phyloP scores from a whole-genome alignment of 2,888 invertebrate genomes.

The Phytoseiulus persimilis region DNA sequence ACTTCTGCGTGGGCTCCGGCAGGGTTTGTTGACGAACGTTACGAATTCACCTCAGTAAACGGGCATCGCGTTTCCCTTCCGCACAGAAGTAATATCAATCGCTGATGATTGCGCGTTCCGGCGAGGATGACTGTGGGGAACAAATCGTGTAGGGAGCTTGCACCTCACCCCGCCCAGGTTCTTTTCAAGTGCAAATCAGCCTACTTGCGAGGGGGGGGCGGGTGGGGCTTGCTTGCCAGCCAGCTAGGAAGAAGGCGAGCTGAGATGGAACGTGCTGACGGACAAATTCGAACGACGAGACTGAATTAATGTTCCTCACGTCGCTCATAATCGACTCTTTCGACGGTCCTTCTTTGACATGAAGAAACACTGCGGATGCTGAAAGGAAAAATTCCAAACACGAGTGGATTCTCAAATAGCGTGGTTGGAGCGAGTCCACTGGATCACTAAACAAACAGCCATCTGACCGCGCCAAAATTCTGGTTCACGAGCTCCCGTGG shows the following conservation, averaged over 20 bases:
- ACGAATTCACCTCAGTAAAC: neutral
- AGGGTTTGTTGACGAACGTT: neutral
- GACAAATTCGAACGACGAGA: neutral
- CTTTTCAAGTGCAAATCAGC: constrained; percentile 38
- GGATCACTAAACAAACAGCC: neutral
- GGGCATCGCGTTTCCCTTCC: neutral
- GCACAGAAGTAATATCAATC: neutral
- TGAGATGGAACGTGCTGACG: neutral
- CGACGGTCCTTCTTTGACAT: neutral
- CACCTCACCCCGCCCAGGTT: neutral
- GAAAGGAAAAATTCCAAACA: neutral
- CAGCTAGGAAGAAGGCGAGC: neutral
- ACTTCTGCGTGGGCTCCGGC: too few relatives aligned
- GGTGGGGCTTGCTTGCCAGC: neutral
- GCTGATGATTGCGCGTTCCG: neutral
- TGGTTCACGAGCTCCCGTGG: too few relatives aligned
- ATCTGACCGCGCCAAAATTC: neutral
- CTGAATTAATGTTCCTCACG: neutral
- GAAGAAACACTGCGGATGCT: neutral
- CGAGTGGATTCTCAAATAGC: neutral
- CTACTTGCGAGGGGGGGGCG: neutral
- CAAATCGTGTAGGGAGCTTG: too few relatives aligned
- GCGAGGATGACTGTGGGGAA: neutral
- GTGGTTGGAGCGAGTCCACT: neutral
- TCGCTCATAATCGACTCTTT: neutral